Conservation (phyloP, 1,140 invertebrate species). For the Drosophila ohnishii region DNA sequence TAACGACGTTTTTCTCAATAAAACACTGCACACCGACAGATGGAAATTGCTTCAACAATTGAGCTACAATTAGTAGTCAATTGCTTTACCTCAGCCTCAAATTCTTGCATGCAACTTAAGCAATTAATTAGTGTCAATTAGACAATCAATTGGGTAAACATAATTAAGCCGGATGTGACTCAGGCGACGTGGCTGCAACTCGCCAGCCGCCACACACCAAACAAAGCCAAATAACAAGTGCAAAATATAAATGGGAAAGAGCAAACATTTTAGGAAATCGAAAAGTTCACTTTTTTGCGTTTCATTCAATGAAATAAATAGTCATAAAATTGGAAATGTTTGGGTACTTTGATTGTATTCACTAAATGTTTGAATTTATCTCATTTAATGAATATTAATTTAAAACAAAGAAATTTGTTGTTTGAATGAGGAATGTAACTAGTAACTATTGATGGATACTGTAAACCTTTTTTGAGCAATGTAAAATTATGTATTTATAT, state of each 20-base stretch:
- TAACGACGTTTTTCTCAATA: not conserved
- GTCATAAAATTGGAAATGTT: not conserved
- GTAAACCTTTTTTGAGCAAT: not conserved
- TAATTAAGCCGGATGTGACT: slow-evolving; percentile 42
- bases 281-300: slow-evolving; percentile 3
- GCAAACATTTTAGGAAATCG: slow-evolving; percentile 31
- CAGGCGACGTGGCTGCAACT: slow-evolving; percentile 21
- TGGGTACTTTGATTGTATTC: not conserved
- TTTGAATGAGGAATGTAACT: not conserved
- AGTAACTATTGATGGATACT: not conserved
- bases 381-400: not conserved
- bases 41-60: slow-evolving; percentile 17
- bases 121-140: slow-evolving; percentile 56
- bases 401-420: not conserved
- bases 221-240: slow-evolving; percentile 4
- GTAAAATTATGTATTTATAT: not conserved
- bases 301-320: slow-evolving; percentile 5
- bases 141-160: slow-evolving; percentile 51
- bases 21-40: not conserved
- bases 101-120: slow-evolving; percentile 39
- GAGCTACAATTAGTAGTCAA: slow-evolving; percentile 19
- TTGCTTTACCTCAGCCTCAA: slow-evolving; percentile 16
- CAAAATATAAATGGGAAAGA: slow-evolving; percentile 8
- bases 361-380: not conserved
- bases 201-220: slow-evolving; percentile 21